Percentiles rank a stretch among this genome's conserved stretches.
phyloP scores from a whole-genome alignment of 1,140 invertebrate species.

The Drosophila ercepeae region DNA sequence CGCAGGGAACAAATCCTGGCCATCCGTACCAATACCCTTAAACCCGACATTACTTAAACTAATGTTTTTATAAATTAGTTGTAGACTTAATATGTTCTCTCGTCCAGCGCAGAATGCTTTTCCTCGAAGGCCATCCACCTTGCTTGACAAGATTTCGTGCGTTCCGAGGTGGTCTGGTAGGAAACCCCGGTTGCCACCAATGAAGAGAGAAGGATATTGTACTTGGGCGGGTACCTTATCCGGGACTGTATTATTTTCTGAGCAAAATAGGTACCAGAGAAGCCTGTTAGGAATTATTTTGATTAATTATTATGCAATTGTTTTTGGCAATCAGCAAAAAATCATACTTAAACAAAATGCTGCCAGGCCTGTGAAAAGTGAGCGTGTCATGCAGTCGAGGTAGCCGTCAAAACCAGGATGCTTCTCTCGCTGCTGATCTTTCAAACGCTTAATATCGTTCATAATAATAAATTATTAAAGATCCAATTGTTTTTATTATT shows the following conservation, averaged over 20 bases:
- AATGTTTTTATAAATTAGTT: constrained; percentile 7
- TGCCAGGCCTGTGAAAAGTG: constrained; percentile 84
- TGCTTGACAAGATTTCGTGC: constrained; percentile 84
- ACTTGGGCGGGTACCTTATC: constrained; percentile 82
- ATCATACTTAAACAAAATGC: constrained; percentile 84
- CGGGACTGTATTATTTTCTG: constrained; percentile 82
- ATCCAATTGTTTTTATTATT: constrained; percentile 1
- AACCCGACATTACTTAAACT: constrained; percentile 46
- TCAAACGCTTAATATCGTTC: constrained; percentile 83
- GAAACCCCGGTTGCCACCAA: constrained; percentile 68
- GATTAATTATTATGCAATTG: constrained; percentile 70
- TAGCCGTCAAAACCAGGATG: constrained; percentile 85
- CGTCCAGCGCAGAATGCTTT: constrained; percentile 84
- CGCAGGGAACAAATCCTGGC: constrained; percentile 9
- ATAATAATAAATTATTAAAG: constrained; percentile 54
- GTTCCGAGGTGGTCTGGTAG: constrained; percentile 83
- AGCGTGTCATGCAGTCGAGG: constrained; percentile 85
- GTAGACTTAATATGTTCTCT: constrained; percentile 51
- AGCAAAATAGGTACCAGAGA: constrained; percentile 83
- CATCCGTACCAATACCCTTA: constrained; percentile 13
- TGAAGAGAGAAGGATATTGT: constrained; percentile 82
- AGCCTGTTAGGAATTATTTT: constrained; percentile 68
- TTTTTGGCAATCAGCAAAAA: neutral
- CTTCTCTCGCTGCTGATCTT: constrained; percentile 83
- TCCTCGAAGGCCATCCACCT: constrained; percentile 84